phyloP scores from a whole-genome alignment of 2,113 vertebrate species.

The Regulus satrapa region DNA sequence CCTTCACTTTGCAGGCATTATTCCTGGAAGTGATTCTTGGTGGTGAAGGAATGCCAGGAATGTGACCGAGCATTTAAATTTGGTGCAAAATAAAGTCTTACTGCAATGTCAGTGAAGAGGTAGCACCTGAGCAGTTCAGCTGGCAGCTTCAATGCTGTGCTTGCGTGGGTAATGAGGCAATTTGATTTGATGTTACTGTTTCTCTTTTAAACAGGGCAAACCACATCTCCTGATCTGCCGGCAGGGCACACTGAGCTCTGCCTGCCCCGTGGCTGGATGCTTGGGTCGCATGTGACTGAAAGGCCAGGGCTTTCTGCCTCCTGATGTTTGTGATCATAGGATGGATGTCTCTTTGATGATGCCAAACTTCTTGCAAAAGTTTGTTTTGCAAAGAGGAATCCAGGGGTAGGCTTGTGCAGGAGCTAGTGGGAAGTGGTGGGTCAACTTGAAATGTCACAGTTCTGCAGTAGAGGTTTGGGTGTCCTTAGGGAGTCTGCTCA shows the following conservation, averaged over 20 bases:
- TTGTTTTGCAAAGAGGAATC: background rate
- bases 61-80: background rate
- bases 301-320: background rate
- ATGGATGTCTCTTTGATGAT: background rate
- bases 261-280: accelerated
- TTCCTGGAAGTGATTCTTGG: background rate
- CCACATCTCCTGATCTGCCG: accelerated
- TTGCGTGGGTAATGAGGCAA: accelerated
- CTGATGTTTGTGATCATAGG: background rate
- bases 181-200: background rate
- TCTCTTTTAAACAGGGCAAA: background rate
- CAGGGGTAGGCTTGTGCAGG: background rate
- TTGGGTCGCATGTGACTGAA: background rate
- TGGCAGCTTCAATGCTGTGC: accelerated
- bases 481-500: background rate
- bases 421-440: background rate
- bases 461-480: background rate
- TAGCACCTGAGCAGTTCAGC: background rate
- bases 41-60: accelerated
- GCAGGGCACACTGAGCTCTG: too few relatives aligned
- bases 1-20: background rate
- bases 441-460: background rate
- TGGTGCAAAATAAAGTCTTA: background rate
- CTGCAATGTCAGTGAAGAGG: background rate
- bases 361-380: background rate